Percentiles rank a stretch among this genome's conserved stretches.
These are phyloP conservation scores for Trichonephila clavata DNA, from an alignment of 1,140 invertebrate species.

Conservation along the genomic window DNA sequence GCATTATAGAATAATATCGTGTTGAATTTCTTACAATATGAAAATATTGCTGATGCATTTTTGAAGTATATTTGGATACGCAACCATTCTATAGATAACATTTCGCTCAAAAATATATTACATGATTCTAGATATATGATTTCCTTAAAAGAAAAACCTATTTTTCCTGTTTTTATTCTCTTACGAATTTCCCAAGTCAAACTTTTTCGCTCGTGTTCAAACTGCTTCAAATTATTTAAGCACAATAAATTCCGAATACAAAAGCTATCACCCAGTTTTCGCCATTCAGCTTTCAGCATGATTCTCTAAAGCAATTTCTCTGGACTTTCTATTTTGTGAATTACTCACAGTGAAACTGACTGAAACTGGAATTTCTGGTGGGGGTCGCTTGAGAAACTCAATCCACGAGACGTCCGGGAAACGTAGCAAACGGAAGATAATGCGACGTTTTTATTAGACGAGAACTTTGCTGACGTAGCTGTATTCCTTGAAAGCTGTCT, in stretches of 20 bases:
- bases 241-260: constrained; percentile 26
- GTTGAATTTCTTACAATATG: too few species aligned
- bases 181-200: too few species aligned
- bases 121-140: too few species aligned
- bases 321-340: constrained; percentile 17
- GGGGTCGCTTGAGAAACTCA: constrained; percentile 24
- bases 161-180: too few species aligned
- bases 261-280: constrained; percentile 44
- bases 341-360: constrained; percentile 23
- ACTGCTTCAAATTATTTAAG: constrained; percentile 53
- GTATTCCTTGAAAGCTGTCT: constrained; percentile 53
- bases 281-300: constrained; percentile 28
- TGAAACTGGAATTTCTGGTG: constrained; percentile 40
- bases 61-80: too few species aligned
- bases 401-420: constrained; percentile 27
- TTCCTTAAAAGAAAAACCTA: too few species aligned
- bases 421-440: constrained; percentile 63
- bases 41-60: too few species aligned
- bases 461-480: constrained; percentile 70
- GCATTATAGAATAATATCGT: too few species aligned
- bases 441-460: constrained; percentile 75
- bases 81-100: too few species aligned
- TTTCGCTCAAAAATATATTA: too few species aligned
- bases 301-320: constrained; percentile 31
- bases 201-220: not conserved